Conservation (phyloP, 2,888 invertebrate species). For the Sussaba pulchella region DNA sequence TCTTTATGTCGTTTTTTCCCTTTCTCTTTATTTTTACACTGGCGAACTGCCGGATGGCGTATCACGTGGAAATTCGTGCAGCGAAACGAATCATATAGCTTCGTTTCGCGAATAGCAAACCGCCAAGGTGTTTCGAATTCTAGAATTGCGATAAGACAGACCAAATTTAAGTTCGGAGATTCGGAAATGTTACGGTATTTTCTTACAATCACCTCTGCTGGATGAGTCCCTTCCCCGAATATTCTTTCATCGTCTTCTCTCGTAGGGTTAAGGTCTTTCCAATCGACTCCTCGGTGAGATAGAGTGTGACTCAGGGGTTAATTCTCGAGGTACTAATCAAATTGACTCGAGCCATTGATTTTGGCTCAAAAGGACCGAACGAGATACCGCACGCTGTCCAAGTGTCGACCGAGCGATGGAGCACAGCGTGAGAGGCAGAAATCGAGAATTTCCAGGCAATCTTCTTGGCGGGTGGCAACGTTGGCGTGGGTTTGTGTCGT, state of each 20-base stretch:
- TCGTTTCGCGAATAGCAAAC: conserved; percentile 54
- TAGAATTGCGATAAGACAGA: conserved; percentile 46
- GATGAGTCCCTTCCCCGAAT: neutral
- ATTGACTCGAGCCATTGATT: conserved; percentile 65
- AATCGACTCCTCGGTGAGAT: conserved; percentile 33
- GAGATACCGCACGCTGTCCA: conserved; percentile 28
- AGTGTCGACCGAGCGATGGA: conserved; percentile 38
- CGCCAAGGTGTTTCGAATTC: conserved; percentile 63
- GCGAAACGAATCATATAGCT: conserved; percentile 40
- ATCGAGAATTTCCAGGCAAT: conserved; percentile 66
- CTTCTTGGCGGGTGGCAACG: conserved; percentile 51
- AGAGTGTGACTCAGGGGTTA: conserved; percentile 31
- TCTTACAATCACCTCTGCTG: neutral
- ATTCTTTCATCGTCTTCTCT: conserved; percentile 37
- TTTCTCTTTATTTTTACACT: conserved; percentile 27
- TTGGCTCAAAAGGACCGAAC: conserved; percentile 66
- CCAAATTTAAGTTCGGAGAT: conserved; percentile 49
- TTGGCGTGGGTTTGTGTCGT: conserved; percentile 15
- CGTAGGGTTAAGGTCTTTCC: conserved; percentile 11
- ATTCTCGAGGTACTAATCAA: conserved; percentile 63
- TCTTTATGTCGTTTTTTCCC: conserved; percentile 35
- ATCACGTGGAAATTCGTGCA: conserved; percentile 53
- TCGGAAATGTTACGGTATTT: neutral
- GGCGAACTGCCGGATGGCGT: conserved; percentile 35
- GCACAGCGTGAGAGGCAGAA: conserved; percentile 39